phyloP scores from a whole-genome alignment of 2,797 vertebrate species.

The Coracias cyanogaster region DNA sequence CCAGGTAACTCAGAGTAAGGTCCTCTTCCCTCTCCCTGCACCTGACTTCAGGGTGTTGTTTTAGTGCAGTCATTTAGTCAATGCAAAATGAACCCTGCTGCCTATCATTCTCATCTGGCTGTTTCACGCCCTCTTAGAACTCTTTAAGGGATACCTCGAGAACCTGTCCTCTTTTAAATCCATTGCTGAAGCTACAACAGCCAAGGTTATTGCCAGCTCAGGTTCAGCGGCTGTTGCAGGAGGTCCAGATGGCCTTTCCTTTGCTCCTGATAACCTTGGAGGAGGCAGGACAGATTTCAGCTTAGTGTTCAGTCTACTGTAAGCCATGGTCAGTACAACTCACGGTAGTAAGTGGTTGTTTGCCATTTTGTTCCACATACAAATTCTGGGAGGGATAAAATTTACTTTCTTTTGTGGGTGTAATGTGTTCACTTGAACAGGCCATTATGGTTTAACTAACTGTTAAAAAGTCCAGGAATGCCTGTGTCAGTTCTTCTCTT shows the following conservation, averaged over 20 bases:
- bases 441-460: slow-evolving; percentile 49
- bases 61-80: neutral
- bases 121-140: neutral
- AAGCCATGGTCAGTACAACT: neutral
- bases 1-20: neutral
- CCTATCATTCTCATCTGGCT: neutral
- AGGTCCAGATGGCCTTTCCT: slow-evolving; percentile 21
- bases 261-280: slow-evolving; percentile 17
- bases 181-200: neutral
- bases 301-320: neutral
- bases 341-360: neutral
- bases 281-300: neutral
- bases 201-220: neutral
- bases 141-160: neutral
- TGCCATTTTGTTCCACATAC: neutral
- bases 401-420: slow-evolving; percentile 32
- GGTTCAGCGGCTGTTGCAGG: neutral
- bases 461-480: slow-evolving; percentile 35
- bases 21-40: neutral
- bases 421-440: slow-evolving; percentile 12
- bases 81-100: neutral
- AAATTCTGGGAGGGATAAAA: neutral
- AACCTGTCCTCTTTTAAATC: neutral
- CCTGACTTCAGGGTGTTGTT: neutral
- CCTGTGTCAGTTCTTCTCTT: slow-evolving; percentile 48